Evolutionary conservation across 1,140 invertebrate species (phyloP), one percentile per base, ranked within the genome.

Genomic region (Hylaeus anthracinus): DNA sequence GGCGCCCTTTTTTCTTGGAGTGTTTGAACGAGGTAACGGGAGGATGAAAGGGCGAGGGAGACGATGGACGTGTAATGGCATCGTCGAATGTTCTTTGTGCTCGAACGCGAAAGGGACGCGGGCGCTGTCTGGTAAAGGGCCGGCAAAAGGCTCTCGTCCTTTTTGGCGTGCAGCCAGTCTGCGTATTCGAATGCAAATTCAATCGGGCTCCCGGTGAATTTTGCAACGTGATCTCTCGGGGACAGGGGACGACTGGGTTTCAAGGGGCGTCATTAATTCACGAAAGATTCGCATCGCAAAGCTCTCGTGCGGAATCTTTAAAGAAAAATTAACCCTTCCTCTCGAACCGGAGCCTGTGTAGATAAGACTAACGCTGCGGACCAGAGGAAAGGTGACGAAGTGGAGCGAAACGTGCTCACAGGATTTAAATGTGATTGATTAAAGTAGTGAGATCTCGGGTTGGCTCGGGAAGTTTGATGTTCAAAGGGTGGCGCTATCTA

Each of bases 171-270:
- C 79, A 86, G 88, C 86, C 76, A 79, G 84, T 85, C 83, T 69
- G 81, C 66, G 82, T 88, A 88, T 88, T 88, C 88, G 65, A 83
- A 88, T 88, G 87, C 87, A 88, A 88, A 88, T 88, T 81, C 79
- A 78, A 88, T 77, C 86, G 82, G 65, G 84, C 83, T 58, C 3
- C 78, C 5, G 72, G 69, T 85, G 84, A 85, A 86, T 86, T 86
- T 86, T 85, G 84, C 83, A 86, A 81, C 73, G 73, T 63, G 84
- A 85, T 86, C 79, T 55, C 58, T 43, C 53, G 71, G 55, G 43
- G 26, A 39, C 51, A 56, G 39, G 15, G 5, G 37, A n/a, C 37
- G 39, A 63, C 53, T 39, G 75, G 48, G 58, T 41, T 45, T 5
- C 12, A 4, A 26, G 60, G 69, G 51, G 56, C 74, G 72, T 85